Percentiles rank a stretch among this genome's conserved stretches.
Conservation (phyloP, 2,113 vertebrate species). For the Heterotis niloticus region DNA sequence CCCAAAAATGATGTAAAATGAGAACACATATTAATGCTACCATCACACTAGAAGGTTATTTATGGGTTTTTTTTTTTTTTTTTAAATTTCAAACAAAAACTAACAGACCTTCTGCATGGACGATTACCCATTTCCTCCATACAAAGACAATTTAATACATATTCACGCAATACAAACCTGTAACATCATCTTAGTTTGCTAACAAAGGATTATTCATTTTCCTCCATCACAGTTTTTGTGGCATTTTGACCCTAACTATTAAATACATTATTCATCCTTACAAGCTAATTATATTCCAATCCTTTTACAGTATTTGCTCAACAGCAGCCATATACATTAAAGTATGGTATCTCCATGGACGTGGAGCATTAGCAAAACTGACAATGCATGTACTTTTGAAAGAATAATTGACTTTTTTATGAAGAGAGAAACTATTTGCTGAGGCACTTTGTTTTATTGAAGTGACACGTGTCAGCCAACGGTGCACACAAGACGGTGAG, state of each 20-base stretch:
- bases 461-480: constrained; percentile 53
- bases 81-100: too few relatives aligned
- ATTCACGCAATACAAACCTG: background rate
- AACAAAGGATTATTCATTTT: constrained; percentile 7
- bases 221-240: background rate
- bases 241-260: background rate
- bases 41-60: too few relatives aligned
- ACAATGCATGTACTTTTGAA: constrained; percentile 58
- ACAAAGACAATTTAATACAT: background rate
- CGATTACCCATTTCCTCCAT: background rate
- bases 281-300: background rate
- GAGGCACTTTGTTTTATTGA: constrained; percentile 57
- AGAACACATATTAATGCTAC: too few relatives aligned
- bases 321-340: constrained; percentile 35
- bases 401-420: constrained; percentile 58
- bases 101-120: too few relatives aligned
- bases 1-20: too few relatives aligned
- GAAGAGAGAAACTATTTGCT: constrained; percentile 60
- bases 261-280: background rate
- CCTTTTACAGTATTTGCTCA: background rate
- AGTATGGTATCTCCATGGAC: background rate
- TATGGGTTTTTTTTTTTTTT: too few relatives aligned
- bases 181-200: background rate
- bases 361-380: constrained; percentile 51
- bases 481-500: constrained; percentile 52